Evolutionary conservation across 2,888 invertebrate genomes (phyloP), one percentile per base, ranked within the genome.

Genomic region (Allolobophora icterica): DNA sequence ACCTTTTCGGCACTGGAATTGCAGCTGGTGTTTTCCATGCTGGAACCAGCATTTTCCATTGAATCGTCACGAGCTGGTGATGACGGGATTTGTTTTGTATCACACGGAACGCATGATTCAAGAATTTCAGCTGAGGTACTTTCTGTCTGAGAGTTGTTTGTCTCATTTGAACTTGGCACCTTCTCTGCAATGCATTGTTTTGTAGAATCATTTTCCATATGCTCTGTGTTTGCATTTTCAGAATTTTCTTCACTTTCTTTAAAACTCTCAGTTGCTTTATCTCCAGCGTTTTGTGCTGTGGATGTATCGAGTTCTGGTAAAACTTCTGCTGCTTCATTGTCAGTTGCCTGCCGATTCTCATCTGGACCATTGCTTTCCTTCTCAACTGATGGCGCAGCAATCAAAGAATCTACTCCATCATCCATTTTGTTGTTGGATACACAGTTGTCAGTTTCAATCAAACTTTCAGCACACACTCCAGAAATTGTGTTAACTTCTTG

Each of bases 1-100:
- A 71, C 71, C 71, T 71, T 71, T 71, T 71, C 71, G n/a, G 71
- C 71, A 71, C 8, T 71, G n/a, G 71, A 71, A 71, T n/a, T 71
- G 71, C 71, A 71, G 71, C 71, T n/a, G 71, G n/a, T n/a, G 71
- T 71, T 71, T 71, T 71, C 71, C 71, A 71, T 30, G 71, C 71
- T 71, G n/a, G 71, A 71, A 71, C 71, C 71, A 71, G n/a, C 71
- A 71, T n/a, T 71, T 71, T 71, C 71, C 71, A 71, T 71, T n/a
- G 71, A n/a, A 30, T 71, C n/a, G 71, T 71, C 71, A n/a, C n/a
- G 13, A 71, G 30, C n/a, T 71, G 71, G 71, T n/a, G 71, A 71
- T 71, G 71, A 71, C n/a, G 30, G 71, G n/a, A 71, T 71, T n/a
- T 71, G 71, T 71, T 3, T n/a, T 11, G n/a, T 8, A 30, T 71